Conservation (phyloP, 2,113 vertebrate genomes). For the Athene noctua region DNA sequence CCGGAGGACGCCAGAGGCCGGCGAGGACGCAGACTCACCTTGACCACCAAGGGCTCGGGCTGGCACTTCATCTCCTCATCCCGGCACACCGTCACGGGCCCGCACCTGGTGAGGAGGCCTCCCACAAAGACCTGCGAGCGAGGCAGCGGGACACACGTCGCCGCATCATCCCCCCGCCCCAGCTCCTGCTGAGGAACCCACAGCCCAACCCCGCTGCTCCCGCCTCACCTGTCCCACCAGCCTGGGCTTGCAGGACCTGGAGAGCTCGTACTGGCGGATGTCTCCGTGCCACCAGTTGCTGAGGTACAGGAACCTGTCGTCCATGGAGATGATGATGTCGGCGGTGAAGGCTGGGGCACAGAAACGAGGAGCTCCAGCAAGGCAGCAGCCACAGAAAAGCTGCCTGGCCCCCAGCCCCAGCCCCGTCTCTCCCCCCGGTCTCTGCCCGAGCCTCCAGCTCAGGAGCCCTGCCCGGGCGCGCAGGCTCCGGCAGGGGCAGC, state of each 20-base stretch:
- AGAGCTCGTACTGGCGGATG: slow-evolving; percentile 92
- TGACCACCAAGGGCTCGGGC: slow-evolving; percentile 80
- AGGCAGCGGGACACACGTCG: accelerated
- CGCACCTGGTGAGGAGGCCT: slow-evolving; percentile 82
- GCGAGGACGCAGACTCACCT: slow-evolving; percentile 71
- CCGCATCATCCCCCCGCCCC: accelerated
- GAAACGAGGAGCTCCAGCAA: background rate
- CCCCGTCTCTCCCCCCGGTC: background rate
- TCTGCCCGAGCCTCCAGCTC: too few species aligned
- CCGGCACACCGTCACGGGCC: slow-evolving; percentile 81
- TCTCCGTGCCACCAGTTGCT: slow-evolving; percentile 94
- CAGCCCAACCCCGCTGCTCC: background rate
- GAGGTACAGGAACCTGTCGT: slow-evolving; percentile 89
- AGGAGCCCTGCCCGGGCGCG: too few species aligned
- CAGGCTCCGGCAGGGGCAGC: too few species aligned
- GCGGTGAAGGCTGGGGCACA: slow-evolving; percentile 80
- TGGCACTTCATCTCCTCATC: slow-evolving; percentile 84
- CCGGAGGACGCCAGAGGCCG: background rate
- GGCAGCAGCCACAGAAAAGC: background rate
- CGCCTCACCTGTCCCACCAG: slow-evolving; percentile 81
- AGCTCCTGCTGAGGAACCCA: background rate
- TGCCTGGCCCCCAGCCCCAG: accelerated
- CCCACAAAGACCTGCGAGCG: slow-evolving; percentile 85
- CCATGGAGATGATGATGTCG: slow-evolving; percentile 87
- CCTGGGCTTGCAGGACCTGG: slow-evolving; percentile 74